Evolutionary conservation across 37 sponge, comb jelly and placozoan genomes (phyloP).

Genomic region (Bolinopsis microptera): DNA sequence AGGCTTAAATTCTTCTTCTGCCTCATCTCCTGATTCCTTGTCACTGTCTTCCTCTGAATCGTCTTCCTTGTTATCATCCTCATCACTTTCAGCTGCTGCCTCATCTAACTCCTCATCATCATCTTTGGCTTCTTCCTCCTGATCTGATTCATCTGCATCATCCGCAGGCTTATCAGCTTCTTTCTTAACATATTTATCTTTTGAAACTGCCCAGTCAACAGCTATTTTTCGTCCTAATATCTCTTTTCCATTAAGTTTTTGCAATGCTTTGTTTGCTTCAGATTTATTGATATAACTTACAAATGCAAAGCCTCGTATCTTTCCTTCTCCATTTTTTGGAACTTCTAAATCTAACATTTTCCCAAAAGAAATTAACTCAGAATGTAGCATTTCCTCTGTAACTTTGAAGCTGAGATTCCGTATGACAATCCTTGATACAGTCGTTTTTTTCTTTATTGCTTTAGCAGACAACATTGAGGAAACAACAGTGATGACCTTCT

Average conservation of each 20-base stretch:
- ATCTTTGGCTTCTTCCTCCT: background rate
- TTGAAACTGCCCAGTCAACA: constrained; percentile 24
- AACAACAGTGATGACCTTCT: constrained; percentile 10
- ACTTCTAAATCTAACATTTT: background rate
- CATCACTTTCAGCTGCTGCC: background rate
- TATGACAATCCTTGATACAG: background rate
- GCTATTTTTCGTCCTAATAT: constrained; percentile 22
- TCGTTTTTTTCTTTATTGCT: background rate
- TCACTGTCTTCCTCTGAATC: background rate
- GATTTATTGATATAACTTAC: background rate
- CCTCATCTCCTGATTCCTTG: background rate
- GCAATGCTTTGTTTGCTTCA: constrained; percentile 13
- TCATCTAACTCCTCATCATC: background rate
- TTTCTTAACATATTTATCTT: constrained; percentile 20
- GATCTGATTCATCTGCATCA: background rate
- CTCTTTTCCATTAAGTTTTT: constrained; percentile 52
- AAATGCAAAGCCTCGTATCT: constrained; percentile 33
- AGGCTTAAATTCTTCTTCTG: background rate
- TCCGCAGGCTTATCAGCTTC: background rate
- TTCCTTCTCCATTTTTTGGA: constrained; percentile 10
- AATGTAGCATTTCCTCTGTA: constrained; percentile 3
- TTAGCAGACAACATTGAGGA: background rate
- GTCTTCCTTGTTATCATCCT: background rate
- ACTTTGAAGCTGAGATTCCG: constrained; percentile 7
- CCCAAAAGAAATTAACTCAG: constrained; percentile 10